Evolutionary conservation across 2,888 invertebrate species (phyloP).

Genomic region (Poecilus cupreus): DNA sequence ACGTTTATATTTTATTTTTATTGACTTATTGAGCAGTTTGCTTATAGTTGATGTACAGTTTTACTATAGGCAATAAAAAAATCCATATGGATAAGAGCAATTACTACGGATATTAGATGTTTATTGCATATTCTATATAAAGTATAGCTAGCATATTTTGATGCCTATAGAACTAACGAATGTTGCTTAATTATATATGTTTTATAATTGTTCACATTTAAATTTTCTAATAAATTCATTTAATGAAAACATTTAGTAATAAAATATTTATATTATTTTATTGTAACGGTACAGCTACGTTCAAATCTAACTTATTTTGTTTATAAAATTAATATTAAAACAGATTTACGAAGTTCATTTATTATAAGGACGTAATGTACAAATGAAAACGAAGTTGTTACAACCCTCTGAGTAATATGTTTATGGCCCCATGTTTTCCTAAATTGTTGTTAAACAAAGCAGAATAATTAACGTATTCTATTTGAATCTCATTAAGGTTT

Average conservation of each 20-base stretch:
- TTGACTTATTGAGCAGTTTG: no score
- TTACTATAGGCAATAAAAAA: no score
- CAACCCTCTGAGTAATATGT: slow-evolving; percentile 9
- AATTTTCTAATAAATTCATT: no score
- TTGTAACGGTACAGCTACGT: not conserved
- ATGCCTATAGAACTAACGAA: no score
- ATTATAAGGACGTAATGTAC: not conserved
- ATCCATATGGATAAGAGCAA: no score
- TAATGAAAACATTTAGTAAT: not conserved
- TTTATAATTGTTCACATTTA: no score
- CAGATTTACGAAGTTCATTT: slow-evolving; percentile 13
- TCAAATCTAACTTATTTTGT: not conserved
- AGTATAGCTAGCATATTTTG: no score
- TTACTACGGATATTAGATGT: no score
- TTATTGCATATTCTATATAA: no score
- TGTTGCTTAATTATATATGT: no score
- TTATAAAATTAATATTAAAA: slow-evolving; percentile 7
- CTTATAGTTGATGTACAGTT: no score
- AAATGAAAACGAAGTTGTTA: not conserved
- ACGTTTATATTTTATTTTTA: no score
- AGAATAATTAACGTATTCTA: slow-evolving; percentile 48
- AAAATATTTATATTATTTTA: not conserved
- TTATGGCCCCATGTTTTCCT: slow-evolving; percentile 27
- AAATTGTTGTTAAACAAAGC: slow-evolving; percentile 50
- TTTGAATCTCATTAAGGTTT: slow-evolving; percentile 53